Evolutionary conservation across 2,797 vertebrate genomes (phyloP).

Genomic region (Atherinosoma microstoma): DNA sequence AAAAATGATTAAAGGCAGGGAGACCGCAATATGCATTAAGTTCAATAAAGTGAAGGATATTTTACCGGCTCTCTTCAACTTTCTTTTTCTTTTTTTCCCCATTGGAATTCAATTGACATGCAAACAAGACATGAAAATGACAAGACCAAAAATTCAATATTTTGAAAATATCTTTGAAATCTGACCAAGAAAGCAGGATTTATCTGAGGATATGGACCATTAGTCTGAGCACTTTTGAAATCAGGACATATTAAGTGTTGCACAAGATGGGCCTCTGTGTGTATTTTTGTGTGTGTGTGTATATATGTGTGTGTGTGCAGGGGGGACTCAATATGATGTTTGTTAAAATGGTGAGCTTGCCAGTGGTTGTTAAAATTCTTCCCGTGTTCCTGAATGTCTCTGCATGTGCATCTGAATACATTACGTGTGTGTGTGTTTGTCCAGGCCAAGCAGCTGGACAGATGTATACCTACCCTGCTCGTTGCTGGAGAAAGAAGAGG

Average conservation of each 20-base stretch:
- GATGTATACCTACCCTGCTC: conserved; percentile 96
- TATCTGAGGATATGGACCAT: conserved; percentile 28
- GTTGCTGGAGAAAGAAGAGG: conserved; percentile 98
- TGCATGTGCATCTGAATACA: conserved; percentile 19
- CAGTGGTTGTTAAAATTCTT: conserved; percentile 65
- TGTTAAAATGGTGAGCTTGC: conserved; percentile 46
- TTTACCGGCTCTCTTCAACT: neutral
- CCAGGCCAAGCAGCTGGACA: conserved; percentile 93
- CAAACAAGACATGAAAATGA: neutral
- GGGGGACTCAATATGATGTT: conserved; percentile 44
- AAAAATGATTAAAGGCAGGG: conserved; percentile 10
- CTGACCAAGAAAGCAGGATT: conserved; percentile 8
- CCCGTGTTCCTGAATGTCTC: conserved; percentile 47
- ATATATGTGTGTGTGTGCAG: neutral
- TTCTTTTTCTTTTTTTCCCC: neutral
- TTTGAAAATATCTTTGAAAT: conserved; percentile 7
- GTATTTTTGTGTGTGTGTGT: conserved; percentile 4
- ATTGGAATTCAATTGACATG: neutral
- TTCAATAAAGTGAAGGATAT: neutral
- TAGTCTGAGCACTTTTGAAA: conserved; percentile 27
- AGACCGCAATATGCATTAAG: neutral
- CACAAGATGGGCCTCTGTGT: conserved; percentile 25
- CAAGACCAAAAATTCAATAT: neutral
- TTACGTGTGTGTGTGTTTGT: conserved; percentile 55
- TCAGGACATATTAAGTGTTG: conserved; percentile 44